Percentiles rank a stretch among this genome's conserved stretches.
phyloP scores from a whole-genome alignment of 2,888 invertebrate genomes.

The Hirtodrosophila cameraria region DNA sequence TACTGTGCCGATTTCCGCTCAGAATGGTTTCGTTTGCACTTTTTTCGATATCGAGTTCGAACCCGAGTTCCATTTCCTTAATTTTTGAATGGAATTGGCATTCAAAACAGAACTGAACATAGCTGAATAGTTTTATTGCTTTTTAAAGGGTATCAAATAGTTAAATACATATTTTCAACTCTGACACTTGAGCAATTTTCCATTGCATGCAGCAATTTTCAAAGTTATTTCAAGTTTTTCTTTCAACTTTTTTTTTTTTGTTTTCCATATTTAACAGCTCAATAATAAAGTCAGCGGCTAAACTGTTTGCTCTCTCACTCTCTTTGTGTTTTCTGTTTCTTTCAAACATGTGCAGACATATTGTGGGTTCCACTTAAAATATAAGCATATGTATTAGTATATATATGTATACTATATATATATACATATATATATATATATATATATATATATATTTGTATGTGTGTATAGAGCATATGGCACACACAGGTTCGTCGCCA shows the following conservation, averaged over 20 bases:
- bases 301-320: not conserved
- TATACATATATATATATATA: not conserved
- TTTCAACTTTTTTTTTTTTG: too few species aligned
- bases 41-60: too few species aligned
- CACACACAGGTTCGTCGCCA: conserved; percentile 33
- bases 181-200: conserved; percentile 1
- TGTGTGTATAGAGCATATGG: conserved; percentile 25
- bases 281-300: conserved; percentile 31
- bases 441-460: conserved; percentile 1
- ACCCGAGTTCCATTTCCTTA: too few species aligned
- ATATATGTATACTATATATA: not conserved
- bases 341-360: not conserved
- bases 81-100: too few species aligned
- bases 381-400: conserved; percentile 1
- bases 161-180: not conserved
- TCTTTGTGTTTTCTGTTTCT: not conserved
- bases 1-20: too few species aligned
- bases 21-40: too few species aligned
- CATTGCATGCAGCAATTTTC: conserved; percentile 1
- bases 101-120: too few species aligned
- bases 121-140: too few species aligned
- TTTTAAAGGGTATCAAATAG: not conserved
- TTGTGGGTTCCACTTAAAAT: conserved; percentile 10
- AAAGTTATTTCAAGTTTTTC: conserved; percentile 39
- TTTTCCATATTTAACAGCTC: conserved; percentile 20